Conservation (phyloP, 2,888 invertebrate species). For the Phymatocera aterrima region DNA sequence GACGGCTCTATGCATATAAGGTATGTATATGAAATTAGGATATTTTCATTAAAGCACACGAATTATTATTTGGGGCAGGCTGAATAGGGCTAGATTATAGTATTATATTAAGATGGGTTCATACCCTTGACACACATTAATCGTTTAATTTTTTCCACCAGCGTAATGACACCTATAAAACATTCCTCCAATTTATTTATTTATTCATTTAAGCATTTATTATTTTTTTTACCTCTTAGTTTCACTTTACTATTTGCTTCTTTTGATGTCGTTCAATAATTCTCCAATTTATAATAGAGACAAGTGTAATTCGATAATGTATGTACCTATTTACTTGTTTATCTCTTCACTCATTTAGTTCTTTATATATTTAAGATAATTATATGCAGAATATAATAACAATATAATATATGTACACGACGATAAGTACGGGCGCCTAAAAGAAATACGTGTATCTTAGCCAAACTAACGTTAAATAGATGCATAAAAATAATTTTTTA, state of each 20-base stretch:
- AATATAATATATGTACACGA: constrained; percentile 61
- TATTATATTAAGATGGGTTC: neutral
- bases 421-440: constrained; percentile 45
- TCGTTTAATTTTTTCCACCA: neutral
- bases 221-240: neutral
- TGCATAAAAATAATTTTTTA: constrained; percentile 59
- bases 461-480: constrained; percentile 55
- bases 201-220: neutral
- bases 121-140: neutral
- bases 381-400: constrained; percentile 16
- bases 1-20: constrained; percentile 75
- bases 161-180: constrained; percentile 10
- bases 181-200: neutral
- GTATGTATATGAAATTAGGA: constrained; percentile 70
- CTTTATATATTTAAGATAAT: constrained; percentile 28
- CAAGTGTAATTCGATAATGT: constrained; percentile 34
- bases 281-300: constrained; percentile 47
- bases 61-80: constrained; percentile 49
- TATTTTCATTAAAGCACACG: constrained; percentile 68
- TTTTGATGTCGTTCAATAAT: neutral
- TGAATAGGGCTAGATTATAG: constrained; percentile 1
- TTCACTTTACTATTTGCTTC: constrained; percentile 3
- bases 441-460: constrained; percentile 47
- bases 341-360: too few relatives aligned
- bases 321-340: too few relatives aligned